These are phyloP conservation scores for Dreissena rostriformis DNA, from an alignment of 1,140 invertebrate species.

Conservation along the genomic window DNA sequence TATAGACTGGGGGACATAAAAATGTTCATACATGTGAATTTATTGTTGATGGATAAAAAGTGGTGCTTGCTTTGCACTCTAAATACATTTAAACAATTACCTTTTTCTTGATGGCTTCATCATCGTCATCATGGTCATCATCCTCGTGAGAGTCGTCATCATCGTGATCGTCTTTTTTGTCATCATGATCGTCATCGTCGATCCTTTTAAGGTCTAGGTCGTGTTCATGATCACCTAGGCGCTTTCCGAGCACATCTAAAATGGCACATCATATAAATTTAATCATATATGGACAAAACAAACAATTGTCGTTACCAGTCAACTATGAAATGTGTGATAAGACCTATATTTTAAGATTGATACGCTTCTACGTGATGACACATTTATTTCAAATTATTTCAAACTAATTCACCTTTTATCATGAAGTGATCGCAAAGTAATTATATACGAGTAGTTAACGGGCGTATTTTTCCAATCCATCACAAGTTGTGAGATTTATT, in stretches of 20 bases:
- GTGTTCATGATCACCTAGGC: not conserved
- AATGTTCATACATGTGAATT: not conserved
- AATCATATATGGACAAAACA: no score
- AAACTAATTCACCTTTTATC: no score
- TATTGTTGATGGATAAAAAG: not conserved
- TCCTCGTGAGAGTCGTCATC: slow-evolving; percentile 16
- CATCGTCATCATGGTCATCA: slow-evolving; percentile 40
- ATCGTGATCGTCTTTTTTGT: slow-evolving; percentile 15
- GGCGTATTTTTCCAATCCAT: no score
- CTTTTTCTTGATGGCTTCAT: slow-evolving; percentile 16
- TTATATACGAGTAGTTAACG: no score
- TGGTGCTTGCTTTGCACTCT: not conserved
- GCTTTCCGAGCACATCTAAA: not conserved
- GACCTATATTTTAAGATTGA: not conserved
- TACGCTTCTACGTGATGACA: no score
- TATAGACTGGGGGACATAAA: not conserved
- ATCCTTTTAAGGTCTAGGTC: not conserved
- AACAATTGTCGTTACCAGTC: not conserved
- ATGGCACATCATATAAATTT: not conserved
- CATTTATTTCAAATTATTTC: no score
- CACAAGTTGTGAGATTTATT: no score
- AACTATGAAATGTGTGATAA: not conserved
- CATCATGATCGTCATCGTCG: slow-evolving; percentile 2
- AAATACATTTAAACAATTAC: not conserved
- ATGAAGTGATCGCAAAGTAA: no score